Evolutionary conservation across 1,140 invertebrate genomes (phyloP), one percentile per base, ranked within the genome.

Genomic region (Phenacoccus solenopsis): DNA sequence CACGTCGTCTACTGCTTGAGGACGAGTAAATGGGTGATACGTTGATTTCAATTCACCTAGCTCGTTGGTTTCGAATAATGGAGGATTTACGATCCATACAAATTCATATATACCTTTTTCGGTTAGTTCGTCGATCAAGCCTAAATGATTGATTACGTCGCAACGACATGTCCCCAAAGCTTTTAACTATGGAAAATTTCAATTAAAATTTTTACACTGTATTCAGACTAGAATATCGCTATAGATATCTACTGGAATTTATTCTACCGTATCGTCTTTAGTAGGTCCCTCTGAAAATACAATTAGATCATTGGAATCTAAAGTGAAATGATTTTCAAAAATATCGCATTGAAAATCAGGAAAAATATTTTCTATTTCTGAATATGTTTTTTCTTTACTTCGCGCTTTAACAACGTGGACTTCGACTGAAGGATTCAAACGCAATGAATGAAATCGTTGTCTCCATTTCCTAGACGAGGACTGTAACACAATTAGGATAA

Each of bases 11-110:
- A n/a, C n/a, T 1, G 83, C 81, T 82, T 90, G 88, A 28, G 90
- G 88, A 64, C 88, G 84, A 16, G 97, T 99, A 77, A 99, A 99
- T 21, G 96, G 97, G 84, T 99, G 97, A 84, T 99, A 97, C 20
- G 88, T 87, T 10, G 91, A 88, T 75, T 90, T 84, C 28, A 98
- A 71, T 24, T 75, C 77, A 28, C 83, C 83, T 69, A 82, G 79
- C 27, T 84, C 79, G 24, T 84, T 81, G 38, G 80, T 77, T 69
- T 85, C 77, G 83, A 99, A 98, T 70, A 99, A 80, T 1, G 97
- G 96, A 79, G 99, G 98, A 81, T 98, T 93, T 1, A 88, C 80
- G 1, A 99, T 82, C 97, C 97, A 99, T 5, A 93, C 73, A 77
- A 97, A 93, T 72, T 88, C 57, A 24, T 64, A 64, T 10, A 64